Base-by-base conservation (phyloP, 2,113 vertebrate genomes). In the Petrocephalus zakoni region DNA sequence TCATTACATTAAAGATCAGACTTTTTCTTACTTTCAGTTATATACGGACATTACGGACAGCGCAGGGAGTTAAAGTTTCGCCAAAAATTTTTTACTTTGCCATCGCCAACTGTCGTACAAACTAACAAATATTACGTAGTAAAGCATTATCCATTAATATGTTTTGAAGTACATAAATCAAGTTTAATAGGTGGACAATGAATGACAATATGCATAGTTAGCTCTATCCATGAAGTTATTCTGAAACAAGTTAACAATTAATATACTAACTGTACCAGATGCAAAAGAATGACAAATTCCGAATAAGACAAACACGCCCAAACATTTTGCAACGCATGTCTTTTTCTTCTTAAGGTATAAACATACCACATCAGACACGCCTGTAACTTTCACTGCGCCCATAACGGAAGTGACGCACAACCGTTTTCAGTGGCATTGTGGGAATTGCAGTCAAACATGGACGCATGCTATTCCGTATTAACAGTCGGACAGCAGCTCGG, bases 381-480 rank as follows among this genome's bases (percentile, higher is more conserved):
- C 34, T 9, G 81, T 49, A 10, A 22, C 19, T 49, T 68, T n/a
- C 21, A 22, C 25, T 2, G 25, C 46, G 21, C 47, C 25, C 15
- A 5, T 56, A 61, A 64, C 47, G 86, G 86, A 87, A 87, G 51
- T 87, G 53, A 22, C 86, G 56, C 19, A 61, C 47, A 21, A 17
- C 25, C n/a, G 53, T 68, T 49, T 82, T 21, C 29, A 21, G 21
- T 52, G 21, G 75, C 42, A 83, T 83, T 87, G 49, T 64, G 72
- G 89, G 78, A 87, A 37, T 82, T 87, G 89, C 87, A 87, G 75
- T 89, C 37, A 15, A 61, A 29, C 8, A 11, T 21, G 5, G 2
- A 55, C 42, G 7, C 4, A 49, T 42, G n/a, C 22, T 34, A 52
- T 19, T 5, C 1, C n/a, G 19, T 9, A 85, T 34, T 85, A 13